Percentiles rank a stretch among this genome's conserved stretches.
These are phyloP conservation scores for Patella ulyssiponensis DNA, from an alignment of 2,888 invertebrate species.

Conservation along the genomic window DNA sequence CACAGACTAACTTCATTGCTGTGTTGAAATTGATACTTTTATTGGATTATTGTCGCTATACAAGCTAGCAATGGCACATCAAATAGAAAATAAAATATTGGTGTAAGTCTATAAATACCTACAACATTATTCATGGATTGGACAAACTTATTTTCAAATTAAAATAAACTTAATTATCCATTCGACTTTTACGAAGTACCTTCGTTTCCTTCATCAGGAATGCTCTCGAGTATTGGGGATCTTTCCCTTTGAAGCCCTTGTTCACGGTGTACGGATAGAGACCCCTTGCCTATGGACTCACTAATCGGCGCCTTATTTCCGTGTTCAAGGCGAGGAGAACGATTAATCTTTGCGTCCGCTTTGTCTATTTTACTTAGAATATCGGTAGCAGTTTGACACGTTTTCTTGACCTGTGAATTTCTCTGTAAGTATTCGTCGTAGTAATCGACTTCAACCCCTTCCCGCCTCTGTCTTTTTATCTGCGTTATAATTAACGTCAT, in stretches of 20 bases:
- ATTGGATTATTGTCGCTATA: no score
- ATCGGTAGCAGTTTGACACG: slow-evolving; percentile 44
- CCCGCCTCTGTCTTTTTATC: slow-evolving; percentile 56
- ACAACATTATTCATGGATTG: no score
- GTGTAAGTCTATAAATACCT: no score
- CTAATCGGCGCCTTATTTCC: no score
- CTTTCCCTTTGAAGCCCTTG: slow-evolving; percentile 25
- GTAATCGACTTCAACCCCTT: slow-evolving; percentile 61
- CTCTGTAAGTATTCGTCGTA: slow-evolving; percentile 65
- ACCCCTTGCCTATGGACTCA: no score
- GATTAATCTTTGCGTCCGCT: slow-evolving; percentile 14
- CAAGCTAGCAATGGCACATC: no score
- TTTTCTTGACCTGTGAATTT: slow-evolving; percentile 56
- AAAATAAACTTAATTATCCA: no score
- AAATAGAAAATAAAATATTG: no score
- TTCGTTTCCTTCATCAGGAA: slow-evolving; percentile 32
- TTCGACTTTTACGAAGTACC: no score
- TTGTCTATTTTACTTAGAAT: slow-evolving; percentile 23
- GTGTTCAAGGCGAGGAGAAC: slow-evolving; percentile 17
- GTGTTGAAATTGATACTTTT: no score
- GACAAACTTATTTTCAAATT: no score
- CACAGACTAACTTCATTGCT: no score
- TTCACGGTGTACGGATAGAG: neutral
- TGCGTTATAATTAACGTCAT: slow-evolving; percentile 65
- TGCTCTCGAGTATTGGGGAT: slow-evolving; percentile 43